Base-by-base conservation (phyloP, 1,140 invertebrate genomes). In the Lasaia peninsularis region DNA sequence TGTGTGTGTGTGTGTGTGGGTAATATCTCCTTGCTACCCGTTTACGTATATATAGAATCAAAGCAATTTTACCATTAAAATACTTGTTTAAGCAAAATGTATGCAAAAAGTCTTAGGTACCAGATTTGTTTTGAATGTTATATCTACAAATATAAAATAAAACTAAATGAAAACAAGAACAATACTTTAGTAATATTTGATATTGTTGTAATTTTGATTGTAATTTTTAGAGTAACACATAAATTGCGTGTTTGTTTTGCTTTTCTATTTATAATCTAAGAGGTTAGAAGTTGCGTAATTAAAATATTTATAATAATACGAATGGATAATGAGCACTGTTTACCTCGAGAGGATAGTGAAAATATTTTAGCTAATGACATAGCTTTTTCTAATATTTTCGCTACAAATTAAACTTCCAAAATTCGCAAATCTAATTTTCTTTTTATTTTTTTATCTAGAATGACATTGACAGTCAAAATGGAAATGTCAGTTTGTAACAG, bases 351-450 rank as follows among this genome's bases (percentile, higher is more conserved):
- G 10, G 80, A 68, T 14, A 86, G 52, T 5, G 83, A 83, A 78
- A 86, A 86, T 75, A 86, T 64, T 76, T 86, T 86, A 14, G 70
- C 83, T 69, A 85, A 56, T 21, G 83, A 84, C 83, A 86, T 86
- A 62, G 69, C 75, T 21, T 21, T 40, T n/a, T 21, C 18, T 18
- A 48, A 4, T 48, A 18, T 18, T 0, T 20, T 18, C 37, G 2
- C 16, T 16, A 40, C 7, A 24, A 5, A 5, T 24, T 5, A 5
- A 24, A 24, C 24, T 24, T 24, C 7, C 24, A 3, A 24, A 24
- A 24, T 24, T 24, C 24, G 24, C 7, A 24, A 24, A 24, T 14
- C 14, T 14, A 14, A 16, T 8, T 40, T 40, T 40, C 16, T n/a
- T 16, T 8, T 40, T 1, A 37, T 16, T 40, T 40, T 18, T 16